Conservation (phyloP, 2,797 vertebrate genomes). For the Sardinella longiceps region DNA sequence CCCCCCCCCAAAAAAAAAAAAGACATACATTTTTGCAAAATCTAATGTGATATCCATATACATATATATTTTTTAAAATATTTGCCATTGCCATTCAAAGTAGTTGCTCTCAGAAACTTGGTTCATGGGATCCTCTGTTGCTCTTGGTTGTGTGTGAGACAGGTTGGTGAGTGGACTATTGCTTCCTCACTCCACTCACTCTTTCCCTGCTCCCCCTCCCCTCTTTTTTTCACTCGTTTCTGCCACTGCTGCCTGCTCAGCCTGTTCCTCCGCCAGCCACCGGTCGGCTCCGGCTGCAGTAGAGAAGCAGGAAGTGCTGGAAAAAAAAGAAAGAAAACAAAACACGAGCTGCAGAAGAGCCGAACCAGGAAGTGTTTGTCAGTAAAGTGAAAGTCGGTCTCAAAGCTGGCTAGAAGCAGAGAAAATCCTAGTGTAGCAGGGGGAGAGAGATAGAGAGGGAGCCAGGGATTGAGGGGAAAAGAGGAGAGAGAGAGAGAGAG, state of each 20-base stretch:
- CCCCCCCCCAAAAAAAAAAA: no score
- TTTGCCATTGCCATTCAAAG: neutral
- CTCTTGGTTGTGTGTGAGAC: neutral
- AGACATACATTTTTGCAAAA: neutral
- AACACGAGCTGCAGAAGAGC: neutral
- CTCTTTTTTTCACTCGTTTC: neutral
- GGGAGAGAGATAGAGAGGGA: neutral
- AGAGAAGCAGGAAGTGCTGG: conserved; percentile 13
- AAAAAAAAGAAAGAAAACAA: neutral
- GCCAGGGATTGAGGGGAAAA: neutral
- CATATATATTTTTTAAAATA: no score
- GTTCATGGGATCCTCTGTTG: neutral
- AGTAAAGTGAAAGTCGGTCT: neutral
- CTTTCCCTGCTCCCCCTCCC: neutral
- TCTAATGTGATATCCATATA: no score
- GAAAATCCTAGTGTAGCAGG: neutral
- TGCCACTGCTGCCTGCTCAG: conserved; percentile 13
- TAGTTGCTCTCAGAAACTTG: neutral
- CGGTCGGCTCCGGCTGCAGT: conserved; percentile 10
- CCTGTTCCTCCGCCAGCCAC: conserved; percentile 21
- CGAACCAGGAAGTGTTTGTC: conserved; percentile 20
- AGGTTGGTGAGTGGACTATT: conserved; percentile 28
- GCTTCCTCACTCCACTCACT: conserved; percentile 59
- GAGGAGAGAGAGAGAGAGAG: neutral
- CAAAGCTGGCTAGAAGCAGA: conserved; percentile 7